These are phyloP conservation scores for Bellardia pandia DNA, from an alignment of 2,888 invertebrate genomes.

Conservation along the genomic window DNA sequence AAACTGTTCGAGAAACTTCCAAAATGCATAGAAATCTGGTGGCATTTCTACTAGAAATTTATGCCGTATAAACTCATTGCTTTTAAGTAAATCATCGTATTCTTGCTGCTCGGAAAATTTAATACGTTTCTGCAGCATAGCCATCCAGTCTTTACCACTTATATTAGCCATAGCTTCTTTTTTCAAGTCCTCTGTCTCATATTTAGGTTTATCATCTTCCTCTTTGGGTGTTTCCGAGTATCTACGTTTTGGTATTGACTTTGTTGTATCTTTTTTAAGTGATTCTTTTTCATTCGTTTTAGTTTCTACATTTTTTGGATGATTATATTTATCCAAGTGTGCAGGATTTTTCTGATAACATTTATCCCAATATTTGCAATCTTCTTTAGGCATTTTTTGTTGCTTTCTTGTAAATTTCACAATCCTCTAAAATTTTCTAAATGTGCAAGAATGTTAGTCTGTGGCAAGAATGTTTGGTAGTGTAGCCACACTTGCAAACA, in stretches of 20 bases:
- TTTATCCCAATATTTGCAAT: slow-evolving; percentile 91
- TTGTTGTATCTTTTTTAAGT: slow-evolving; percentile 47
- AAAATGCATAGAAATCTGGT: slow-evolving; percentile 93
- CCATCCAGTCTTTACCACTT: slow-evolving; percentile 80
- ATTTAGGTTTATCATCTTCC: slow-evolving; percentile 64
- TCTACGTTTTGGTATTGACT: slow-evolving; percentile 38
- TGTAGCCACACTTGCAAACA: not conserved
- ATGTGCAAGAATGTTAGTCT: slow-evolving; percentile 1
- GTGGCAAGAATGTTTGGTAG: not conserved
- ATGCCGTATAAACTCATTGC: slow-evolving; percentile 87
- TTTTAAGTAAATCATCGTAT: slow-evolving; percentile 84
- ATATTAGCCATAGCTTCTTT: slow-evolving; percentile 79
- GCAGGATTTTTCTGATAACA: slow-evolving; percentile 93
- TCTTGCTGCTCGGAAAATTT: slow-evolving; percentile 81
- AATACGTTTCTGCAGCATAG: slow-evolving; percentile 79
- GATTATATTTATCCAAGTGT: slow-evolving; percentile 90
- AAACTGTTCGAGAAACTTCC: slow-evolving; percentile 88
- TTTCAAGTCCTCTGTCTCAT: slow-evolving; percentile 75
- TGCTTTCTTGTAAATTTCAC: slow-evolving; percentile 65
- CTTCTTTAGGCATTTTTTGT: slow-evolving; percentile 84
- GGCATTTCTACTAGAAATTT: slow-evolving; percentile 95
- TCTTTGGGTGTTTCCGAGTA: slow-evolving; percentile 28
- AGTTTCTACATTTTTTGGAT: slow-evolving; percentile 84
- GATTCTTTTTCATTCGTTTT: slow-evolving; percentile 20
- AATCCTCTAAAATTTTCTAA: not conserved